Conservation (phyloP, 2,888 invertebrate species). For the Brachynemurus nebulosus region DNA sequence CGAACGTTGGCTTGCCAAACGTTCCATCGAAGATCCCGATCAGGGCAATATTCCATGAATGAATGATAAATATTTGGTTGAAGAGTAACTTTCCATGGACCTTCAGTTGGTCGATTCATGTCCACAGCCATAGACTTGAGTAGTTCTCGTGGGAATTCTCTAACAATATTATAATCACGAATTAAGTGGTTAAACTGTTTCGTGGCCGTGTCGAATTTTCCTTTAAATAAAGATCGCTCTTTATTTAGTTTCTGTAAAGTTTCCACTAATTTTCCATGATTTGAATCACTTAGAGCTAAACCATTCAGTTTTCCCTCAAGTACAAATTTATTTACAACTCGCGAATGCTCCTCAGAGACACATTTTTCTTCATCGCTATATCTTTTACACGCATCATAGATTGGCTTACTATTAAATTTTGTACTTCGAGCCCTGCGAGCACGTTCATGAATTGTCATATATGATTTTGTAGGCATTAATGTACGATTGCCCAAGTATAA, state of each 20-base stretch:
- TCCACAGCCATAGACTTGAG: conserved; percentile 51
- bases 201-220: conserved; percentile 50
- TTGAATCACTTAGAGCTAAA: conserved; percentile 44
- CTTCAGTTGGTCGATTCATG: conserved; percentile 42
- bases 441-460: conserved; percentile 64
- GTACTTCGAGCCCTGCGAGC: conserved; percentile 58
- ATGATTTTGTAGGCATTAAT: conserved; percentile 64
- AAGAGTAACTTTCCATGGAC: conserved; percentile 77
- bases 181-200: conserved; percentile 53
- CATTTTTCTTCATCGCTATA: conserved; percentile 23
- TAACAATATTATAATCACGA: conserved; percentile 46
- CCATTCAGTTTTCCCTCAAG: conserved; percentile 78
- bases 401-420: conserved; percentile 55
- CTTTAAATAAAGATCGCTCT: conserved; percentile 47
- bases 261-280: conserved; percentile 39
- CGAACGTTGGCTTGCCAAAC: conserved; percentile 68
- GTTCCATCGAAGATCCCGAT: conserved; percentile 63
- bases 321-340: conserved; percentile 62
- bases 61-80: conserved; percentile 55
- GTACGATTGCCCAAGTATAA: conserved; percentile 67
- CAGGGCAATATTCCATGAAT: conserved; percentile 77
- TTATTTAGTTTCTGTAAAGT: conserved; percentile 38
- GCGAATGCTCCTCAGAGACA: conserved; percentile 45
- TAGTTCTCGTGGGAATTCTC: conserved; percentile 59
- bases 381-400: conserved; percentile 53